Conservation (phyloP, 2,888 invertebrate genomes). For the Acrobeloides nanus region DNA sequence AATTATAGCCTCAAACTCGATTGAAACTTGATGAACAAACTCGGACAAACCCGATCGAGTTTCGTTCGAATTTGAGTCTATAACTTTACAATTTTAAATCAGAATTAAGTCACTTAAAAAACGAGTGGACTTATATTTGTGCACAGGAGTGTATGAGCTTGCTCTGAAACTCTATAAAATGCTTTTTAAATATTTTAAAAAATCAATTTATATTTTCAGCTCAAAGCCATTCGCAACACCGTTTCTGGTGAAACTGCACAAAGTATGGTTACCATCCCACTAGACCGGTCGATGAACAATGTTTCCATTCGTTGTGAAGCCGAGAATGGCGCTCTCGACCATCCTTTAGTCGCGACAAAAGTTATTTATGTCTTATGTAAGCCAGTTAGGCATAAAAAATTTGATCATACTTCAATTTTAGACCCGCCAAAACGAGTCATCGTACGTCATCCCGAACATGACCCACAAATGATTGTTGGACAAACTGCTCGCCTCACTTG, state of each 20-base stretch:
- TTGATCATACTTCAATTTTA: too few relatives aligned
- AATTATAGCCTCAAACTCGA: too few relatives aligned
- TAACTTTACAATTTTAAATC: too few relatives aligned
- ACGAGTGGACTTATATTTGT: too few relatives aligned
- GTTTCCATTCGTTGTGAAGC: constrained; percentile 45
- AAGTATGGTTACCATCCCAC: constrained; percentile 35
- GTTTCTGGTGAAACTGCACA: constrained; percentile 35
- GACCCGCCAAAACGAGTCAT: constrained; percentile 36
- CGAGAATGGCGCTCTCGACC: constrained; percentile 42
- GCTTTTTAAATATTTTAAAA: too few relatives aligned
- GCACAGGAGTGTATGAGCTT: too few relatives aligned
- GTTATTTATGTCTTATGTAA: constrained; percentile 39
- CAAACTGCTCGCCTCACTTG: constrained; percentile 36
- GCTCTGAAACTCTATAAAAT: too few relatives aligned
- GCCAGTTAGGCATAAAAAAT: constrained; percentile 10
- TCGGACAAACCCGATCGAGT: too few relatives aligned
- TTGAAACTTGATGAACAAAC: too few relatives aligned
- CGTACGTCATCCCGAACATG: constrained; percentile 30
- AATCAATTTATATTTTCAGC: constrained; percentile 28
- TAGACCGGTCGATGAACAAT: constrained; percentile 46
- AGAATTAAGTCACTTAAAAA: too few relatives aligned
- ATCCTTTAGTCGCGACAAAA: constrained; percentile 39
- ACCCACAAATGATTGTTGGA: constrained; percentile 33
- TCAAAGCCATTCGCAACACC: constrained; percentile 33
- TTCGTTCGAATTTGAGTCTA: too few relatives aligned